These are phyloP conservation scores for Rosalia funebris DNA, from an alignment of 2,888 invertebrate genomes.

Conservation along the genomic window DNA sequence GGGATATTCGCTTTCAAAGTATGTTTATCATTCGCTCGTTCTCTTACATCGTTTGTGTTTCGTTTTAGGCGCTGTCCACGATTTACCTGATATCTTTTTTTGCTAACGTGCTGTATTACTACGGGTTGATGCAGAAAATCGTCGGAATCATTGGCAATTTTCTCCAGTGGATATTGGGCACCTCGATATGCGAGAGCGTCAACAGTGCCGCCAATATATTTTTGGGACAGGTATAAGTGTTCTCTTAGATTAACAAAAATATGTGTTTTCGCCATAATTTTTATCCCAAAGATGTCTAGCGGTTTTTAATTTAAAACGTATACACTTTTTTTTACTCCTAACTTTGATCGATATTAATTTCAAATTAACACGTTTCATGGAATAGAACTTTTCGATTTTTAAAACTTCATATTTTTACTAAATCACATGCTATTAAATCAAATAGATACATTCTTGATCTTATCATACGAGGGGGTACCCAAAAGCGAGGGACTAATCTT, in stretches of 20 bases:
- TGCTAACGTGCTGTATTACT: conserved; percentile 88
- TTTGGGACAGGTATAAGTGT: conserved; percentile 92
- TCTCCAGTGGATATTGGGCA: conserved; percentile 78
- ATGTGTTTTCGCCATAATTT: conserved; percentile 45
- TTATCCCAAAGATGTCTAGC: background rate
- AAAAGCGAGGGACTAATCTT: too few relatives aligned
- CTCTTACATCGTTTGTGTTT: background rate
- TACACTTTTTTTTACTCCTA: background rate
- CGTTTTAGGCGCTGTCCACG: conserved; percentile 80
- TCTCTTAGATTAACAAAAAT: too few relatives aligned
- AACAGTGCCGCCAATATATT: conserved; percentile 94
- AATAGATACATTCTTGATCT: too few relatives aligned
- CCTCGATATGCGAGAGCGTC: conserved; percentile 94
- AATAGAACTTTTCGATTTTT: too few relatives aligned
- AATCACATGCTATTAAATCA: too few relatives aligned
- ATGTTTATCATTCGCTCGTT: conserved; percentile 50
- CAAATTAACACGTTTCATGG: too few relatives aligned
- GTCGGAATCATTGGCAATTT: conserved; percentile 83
- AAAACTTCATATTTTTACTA: too few relatives aligned
- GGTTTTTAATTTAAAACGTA: background rate
- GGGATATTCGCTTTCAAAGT: conserved; percentile 89
- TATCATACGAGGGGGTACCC: too few relatives aligned
- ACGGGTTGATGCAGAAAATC: conserved; percentile 88
- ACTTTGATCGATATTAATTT: too few relatives aligned
- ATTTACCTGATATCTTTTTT: conserved; percentile 94